These are phyloP conservation scores for Argopecten irradians DNA, from an alignment of 1,140 invertebrate species.

Conservation along the genomic window DNA sequence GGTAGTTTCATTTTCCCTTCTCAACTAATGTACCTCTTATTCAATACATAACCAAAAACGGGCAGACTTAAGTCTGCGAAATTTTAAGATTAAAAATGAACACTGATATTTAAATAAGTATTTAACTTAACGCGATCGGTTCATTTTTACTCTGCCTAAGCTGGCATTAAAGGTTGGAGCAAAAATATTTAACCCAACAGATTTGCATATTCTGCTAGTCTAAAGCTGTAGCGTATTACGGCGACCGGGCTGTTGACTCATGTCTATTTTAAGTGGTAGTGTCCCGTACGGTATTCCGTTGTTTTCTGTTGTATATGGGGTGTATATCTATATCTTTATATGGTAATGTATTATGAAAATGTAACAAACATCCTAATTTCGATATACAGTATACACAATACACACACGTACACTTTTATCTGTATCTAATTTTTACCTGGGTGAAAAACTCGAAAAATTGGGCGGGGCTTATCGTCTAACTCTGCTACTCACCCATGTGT, in stretches of 20 bases:
- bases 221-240: not conserved
- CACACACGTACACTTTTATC: not conserved
- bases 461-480: not conserved
- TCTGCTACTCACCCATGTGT: conserved; percentile 20
- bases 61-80: no score
- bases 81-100: not conserved
- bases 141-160: not conserved
- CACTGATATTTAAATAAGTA: not conserved
- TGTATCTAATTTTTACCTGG: not conserved
- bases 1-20: no score
- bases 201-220: not conserved
- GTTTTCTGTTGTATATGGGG: not conserved
- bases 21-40: no score
- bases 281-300: not conserved
- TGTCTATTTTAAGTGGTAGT: not conserved
- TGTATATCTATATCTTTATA: conserved; percentile 12
- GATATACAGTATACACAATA: not conserved
- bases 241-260: not conserved
- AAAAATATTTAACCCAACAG: not conserved
- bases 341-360: not conserved
- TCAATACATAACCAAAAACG: no score
- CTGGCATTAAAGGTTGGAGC: not conserved
- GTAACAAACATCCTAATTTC: not conserved
- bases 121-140: not conserved
- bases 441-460: not conserved